Conservation (phyloP, 2,797 vertebrate genomes). For the Sphaeramia orbicularis region DNA sequence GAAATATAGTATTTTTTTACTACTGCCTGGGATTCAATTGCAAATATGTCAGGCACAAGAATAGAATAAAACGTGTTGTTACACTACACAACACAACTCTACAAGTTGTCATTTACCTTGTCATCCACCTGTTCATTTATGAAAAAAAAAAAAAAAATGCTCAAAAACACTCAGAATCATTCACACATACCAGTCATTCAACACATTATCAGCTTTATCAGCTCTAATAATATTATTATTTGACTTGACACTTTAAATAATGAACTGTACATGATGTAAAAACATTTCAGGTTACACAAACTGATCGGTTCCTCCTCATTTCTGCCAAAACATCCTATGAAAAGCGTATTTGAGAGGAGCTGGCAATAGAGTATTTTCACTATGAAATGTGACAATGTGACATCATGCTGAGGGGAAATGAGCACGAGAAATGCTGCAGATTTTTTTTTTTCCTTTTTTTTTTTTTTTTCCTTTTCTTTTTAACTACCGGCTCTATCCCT, state of each 20-base stretch:
- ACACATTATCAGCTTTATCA: constrained; percentile 13
- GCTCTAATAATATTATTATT: neutral
- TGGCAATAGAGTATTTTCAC: constrained; percentile 50
- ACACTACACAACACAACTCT: neutral
- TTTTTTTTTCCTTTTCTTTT: neutral
- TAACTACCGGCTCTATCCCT: constrained; percentile 60
- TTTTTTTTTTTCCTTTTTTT: too few species aligned
- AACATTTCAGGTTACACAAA: constrained; percentile 56
- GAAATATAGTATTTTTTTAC: constrained; percentile 19
- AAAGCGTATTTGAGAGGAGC: constrained; percentile 49
- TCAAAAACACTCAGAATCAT: neutral
- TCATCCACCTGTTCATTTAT: neutral
- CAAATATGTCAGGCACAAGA: neutral
- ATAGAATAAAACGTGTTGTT: neutral
- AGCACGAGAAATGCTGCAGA: constrained; percentile 33
- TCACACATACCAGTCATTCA: neutral
- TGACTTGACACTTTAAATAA: constrained; percentile 14
- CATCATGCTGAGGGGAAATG: constrained; percentile 71
- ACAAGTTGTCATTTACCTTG: constrained; percentile 3
- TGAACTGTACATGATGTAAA: constrained; percentile 18
- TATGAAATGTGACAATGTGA: constrained; percentile 70
- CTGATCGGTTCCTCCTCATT: constrained; percentile 48
- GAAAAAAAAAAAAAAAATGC: neutral
- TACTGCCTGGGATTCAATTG: constrained; percentile 10
- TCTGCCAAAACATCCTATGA: constrained; percentile 41